Evolutionary conservation across 1,140 invertebrate species (phyloP), one percentile per base, ranked within the genome.

Genomic region (Medauroidea extradentata): DNA sequence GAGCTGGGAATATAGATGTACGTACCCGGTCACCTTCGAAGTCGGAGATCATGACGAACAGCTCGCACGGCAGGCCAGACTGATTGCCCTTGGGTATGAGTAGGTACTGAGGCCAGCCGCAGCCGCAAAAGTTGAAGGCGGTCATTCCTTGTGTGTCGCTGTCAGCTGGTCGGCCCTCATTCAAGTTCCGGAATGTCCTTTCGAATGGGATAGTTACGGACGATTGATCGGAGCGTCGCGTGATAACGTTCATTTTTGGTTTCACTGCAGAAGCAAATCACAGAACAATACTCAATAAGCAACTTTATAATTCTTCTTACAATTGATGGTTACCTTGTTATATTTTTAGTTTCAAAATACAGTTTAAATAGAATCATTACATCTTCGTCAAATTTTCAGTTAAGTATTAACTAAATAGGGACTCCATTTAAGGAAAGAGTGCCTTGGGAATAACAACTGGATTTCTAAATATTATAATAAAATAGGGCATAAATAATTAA

Each of bases 191-290:
- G 75, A 87, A 87, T 4, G 81, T 84, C 34, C 79, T 74, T 44
- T 85, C 83, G 59, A 82, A 84, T 3, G 84, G 81, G 65, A 86
- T 83, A 0, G 84, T 85, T 9, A 88, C 78, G n/a, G 79, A 79
- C 1, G 84, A 85, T 0, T 84, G 74, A 0, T 66, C 70, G 0
- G 84, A 86, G 2, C 67, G 65, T 38, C 85, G 77, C 2, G 70
- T 72, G 13, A 87, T 77, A 2, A 67, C 75, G 59, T 84, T 87
- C 25, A 68, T 68, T 2, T 83, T 82, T 5, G 79, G 78, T 53
- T 73, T 72, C 60, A 84, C 82, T 83, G 62, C 0, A 64, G 69
- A 64, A 67, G 19, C 7, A 1, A 51, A 13, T 9, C 9, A 46
- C 43, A 9, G 23, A 21, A 1, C 38, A 39, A n/a, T n/a, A n/a